These are phyloP conservation scores for Fregata magnificens DNA, from an alignment of 2,113 vertebrate species.

Conservation along the genomic window DNA sequence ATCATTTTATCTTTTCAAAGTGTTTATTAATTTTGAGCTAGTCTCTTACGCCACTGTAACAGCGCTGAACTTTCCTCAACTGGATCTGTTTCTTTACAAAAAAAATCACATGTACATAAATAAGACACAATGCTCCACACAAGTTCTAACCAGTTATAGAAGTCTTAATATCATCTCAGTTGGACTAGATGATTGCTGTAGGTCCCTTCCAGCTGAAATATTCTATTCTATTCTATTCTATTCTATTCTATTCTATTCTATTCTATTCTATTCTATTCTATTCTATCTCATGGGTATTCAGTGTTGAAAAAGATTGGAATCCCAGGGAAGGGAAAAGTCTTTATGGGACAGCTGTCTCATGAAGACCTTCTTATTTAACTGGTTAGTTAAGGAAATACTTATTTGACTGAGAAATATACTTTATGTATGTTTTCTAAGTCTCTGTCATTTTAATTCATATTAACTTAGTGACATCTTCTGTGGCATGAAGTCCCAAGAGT, in stretches of 20 bases:
- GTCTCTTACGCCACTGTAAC: background rate
- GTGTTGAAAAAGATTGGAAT: background rate
- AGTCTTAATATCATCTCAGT: background rate
- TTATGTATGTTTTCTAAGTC: background rate
- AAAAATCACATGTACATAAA: background rate
- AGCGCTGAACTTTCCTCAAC: background rate
- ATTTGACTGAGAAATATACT: background rate
- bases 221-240: background rate
- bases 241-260: background rate
- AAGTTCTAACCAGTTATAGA: background rate
- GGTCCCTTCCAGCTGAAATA: background rate
- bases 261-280: background rate
- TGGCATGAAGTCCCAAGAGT: background rate
- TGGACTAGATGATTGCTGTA: background rate
- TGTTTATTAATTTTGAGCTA: constrained; percentile 18
- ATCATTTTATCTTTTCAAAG: constrained; percentile 19
- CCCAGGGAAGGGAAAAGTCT: background rate
- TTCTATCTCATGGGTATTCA: background rate
- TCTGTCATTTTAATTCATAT: background rate
- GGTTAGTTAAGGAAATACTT: background rate
- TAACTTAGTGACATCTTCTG: background rate
- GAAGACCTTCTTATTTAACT: background rate
- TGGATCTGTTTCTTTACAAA: background rate
- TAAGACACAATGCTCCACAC: background rate
- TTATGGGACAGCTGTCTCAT: background rate